Base-by-base conservation (phyloP, 2,888 invertebrate species). In the Megastigmus dorsalis region DNA sequence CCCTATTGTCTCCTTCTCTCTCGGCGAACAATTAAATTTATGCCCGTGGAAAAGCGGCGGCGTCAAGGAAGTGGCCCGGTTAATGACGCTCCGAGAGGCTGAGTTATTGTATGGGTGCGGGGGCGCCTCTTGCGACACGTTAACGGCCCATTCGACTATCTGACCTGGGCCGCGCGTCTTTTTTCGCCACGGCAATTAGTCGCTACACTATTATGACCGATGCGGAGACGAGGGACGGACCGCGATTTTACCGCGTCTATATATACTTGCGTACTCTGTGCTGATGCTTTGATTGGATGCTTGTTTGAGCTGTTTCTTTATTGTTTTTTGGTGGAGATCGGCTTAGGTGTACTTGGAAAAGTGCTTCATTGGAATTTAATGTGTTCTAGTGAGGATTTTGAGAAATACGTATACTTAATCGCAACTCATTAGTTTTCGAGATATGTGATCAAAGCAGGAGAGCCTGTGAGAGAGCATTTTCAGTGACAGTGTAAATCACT, bases 71-170 rank as follows among this genome's bases (percentile, higher is more conserved):
- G 63, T 71, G 72, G 43, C 28, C 60, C 73, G 43, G 57, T 67
- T 66, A 52, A 62, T 59, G 63, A 55, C 41, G 63, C 55, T 63
- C 36, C 43, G 59, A 15, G 30, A 72, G 59, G n/a, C n/a, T n/a
- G n/a, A 72, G 59, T 72, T 72, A 72, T n/a, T n/a, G n/a, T n/a
- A n/a, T n/a, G n/a, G n/a, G n/a, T 72, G 72, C 23, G 20, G 36
- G 7, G 54, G 43, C n/a, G n/a, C 45, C 54, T 38, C 70, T 9
- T 52, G 63, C 18, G 38, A 55, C 48, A 71, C 63, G 62, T 60
- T 62, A 70, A 70, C 62, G 52, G 62, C 33, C 43, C n/a, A n/a
- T 18, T 48, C 15, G 48, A 36, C 33, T 48, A 48, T 33, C 45
- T n/a, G n/a, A n/a, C n/a, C n/a, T n/a, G n/a, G n/a, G n/a, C n/a